These are phyloP conservation scores for Clupea harengus DNA, from an alignment of 2,113 vertebrate genomes.

Conservation along the genomic window DNA sequence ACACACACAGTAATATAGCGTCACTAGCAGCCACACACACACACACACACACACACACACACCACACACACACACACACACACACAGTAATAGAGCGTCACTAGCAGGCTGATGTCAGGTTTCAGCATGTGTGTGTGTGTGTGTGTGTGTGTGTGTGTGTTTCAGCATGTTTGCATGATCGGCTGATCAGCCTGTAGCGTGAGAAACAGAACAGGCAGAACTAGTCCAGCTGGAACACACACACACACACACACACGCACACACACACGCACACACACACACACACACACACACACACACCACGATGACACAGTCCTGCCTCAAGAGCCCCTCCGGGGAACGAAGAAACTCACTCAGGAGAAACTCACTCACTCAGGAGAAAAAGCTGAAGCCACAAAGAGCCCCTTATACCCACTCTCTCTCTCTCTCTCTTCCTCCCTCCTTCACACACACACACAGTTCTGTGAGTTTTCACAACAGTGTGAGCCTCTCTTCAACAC, in stretches of 20 bases:
- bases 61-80: constrained; percentile 16
- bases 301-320: constrained; percentile 3
- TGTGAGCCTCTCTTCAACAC: constrained; percentile 25
- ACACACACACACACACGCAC: background rate
- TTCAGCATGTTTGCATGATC: background rate
- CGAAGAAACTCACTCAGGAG: background rate
- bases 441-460: constrained; percentile 19
- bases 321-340: constrained; percentile 16
- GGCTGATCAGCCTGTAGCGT: background rate
- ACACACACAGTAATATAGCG: background rate
- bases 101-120: background rate
- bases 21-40: too few relatives aligned
- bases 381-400: background rate
- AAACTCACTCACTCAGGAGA: background rate
- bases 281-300: background rate
- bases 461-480: constrained; percentile 22
- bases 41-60: constrained; percentile 25
- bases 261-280: background rate
- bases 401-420: background rate
- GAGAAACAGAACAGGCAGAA: too few relatives aligned
- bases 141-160: too few relatives aligned
- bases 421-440: background rate
- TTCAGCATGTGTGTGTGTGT: too few relatives aligned
- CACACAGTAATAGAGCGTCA: background rate
- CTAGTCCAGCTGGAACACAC: background rate